Evolutionary conservation across 2,113 vertebrate species (phyloP).

Genomic region (Ibidorhyncha struthersii): DNA sequence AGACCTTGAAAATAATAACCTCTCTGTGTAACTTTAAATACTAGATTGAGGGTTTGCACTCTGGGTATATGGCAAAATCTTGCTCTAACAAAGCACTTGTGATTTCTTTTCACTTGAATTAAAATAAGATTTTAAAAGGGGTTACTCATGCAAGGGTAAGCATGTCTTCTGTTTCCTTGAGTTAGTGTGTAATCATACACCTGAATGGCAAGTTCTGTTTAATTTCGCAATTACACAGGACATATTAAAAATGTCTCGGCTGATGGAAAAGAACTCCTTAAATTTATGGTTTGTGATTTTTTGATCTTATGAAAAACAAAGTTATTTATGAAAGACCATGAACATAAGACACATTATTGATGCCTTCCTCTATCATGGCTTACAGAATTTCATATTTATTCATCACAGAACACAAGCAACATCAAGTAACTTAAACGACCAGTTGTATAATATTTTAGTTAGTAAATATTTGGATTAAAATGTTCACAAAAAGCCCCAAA

Average conservation of each 20-base stretch:
- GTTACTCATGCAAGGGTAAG: neutral
- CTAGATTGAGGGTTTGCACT: neutral
- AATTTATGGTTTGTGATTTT: neutral
- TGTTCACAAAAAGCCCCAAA: neutral
- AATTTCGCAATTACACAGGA: neutral
- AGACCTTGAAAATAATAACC: constrained; percentile 1
- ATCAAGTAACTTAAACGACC: neutral
- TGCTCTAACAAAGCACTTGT: neutral
- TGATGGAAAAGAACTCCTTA: neutral
- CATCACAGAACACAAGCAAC: neutral
- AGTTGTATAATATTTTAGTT: neutral
- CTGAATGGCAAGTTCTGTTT: neutral
- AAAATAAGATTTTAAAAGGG: neutral
- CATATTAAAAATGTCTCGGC: neutral
- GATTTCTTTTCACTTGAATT: neutral
- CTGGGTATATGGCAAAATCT: neutral
- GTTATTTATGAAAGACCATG: neutral
- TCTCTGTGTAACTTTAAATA: neutral
- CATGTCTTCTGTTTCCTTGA: neutral
- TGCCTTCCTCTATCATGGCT: neutral
- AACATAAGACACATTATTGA: neutral
- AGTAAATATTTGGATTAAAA: neutral
- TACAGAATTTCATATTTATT: neutral
- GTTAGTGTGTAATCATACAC: neutral
- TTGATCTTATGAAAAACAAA: neutral